Evolutionary conservation across 2,888 invertebrate species (phyloP).

Genomic region (Eulithis testata): DNA sequence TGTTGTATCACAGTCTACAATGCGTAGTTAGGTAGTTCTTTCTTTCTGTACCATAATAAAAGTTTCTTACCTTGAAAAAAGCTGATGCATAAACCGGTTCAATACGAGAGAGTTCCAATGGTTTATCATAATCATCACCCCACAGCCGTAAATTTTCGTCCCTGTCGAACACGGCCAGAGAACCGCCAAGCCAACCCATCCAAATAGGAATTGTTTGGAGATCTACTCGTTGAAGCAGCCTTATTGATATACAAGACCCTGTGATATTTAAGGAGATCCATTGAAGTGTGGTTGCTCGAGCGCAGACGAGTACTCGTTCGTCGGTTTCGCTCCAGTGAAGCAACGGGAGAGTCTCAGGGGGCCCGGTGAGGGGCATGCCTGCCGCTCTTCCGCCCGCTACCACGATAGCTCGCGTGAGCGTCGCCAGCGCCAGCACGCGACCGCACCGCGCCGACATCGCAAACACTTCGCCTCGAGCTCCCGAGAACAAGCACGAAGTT

Average conservation of each 20-base stretch:
- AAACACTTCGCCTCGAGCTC: conserved; percentile 95
- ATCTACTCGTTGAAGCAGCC: conserved; percentile 88
- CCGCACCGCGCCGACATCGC: conserved; percentile 76
- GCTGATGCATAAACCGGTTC: conserved; percentile 94
- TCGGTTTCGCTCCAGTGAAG: conserved; percentile 91
- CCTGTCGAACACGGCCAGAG: conserved; percentile 93
- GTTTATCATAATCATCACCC: conserved; percentile 95
- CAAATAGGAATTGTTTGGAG: conserved; percentile 86
- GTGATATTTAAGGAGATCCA: conserved; percentile 90
- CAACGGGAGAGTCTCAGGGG: conserved; percentile 92
- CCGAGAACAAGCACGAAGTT: conserved; percentile 97
- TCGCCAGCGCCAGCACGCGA: conserved; percentile 94
- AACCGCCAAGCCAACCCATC: conserved; percentile 90
- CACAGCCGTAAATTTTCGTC: conserved; percentile 94
- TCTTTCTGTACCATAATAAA: neutral
- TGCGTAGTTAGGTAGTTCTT: no score
- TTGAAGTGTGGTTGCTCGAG: conserved; percentile 91
- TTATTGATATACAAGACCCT: conserved; percentile 81
- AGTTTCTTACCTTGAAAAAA: conserved; percentile 88
- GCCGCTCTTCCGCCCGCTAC: conserved; percentile 76
- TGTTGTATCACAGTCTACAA: no score
- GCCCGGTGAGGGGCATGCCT: conserved; percentile 87
- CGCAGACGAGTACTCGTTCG: conserved; percentile 95
- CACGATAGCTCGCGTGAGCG: conserved; percentile 92
- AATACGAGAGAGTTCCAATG: conserved; percentile 91